Evolutionary conservation across 2,797 vertebrate genomes (phyloP).

Genomic region (Monodelphis domestica): DNA sequence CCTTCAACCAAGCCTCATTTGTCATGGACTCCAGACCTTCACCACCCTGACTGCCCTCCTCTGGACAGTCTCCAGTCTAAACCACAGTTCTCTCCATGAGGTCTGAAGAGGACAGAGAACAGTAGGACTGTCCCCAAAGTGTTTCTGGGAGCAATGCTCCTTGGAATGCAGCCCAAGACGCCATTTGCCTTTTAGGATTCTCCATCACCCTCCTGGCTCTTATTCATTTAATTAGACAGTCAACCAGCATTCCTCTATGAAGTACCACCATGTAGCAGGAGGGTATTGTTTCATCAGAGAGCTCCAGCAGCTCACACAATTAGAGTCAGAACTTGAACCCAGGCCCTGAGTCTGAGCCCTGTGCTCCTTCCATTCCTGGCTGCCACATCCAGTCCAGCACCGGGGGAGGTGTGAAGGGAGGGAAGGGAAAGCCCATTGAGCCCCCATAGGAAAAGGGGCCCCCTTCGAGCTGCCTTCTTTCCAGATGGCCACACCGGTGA

Average conservation of each 20-base stretch:
- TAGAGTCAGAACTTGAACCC: background rate
- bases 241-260: background rate
- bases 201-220: background rate
- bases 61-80: no score
- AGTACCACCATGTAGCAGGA: background rate
- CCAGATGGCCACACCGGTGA: constrained; percentile 82
- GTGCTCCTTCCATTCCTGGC: no score
- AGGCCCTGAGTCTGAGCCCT: background rate
- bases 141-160: background rate
- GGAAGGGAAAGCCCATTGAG: background rate
- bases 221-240: no score
- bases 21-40: background rate
- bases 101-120: background rate
- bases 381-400: background rate
- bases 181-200: background rate
- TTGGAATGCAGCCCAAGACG: background rate
- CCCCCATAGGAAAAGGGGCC: background rate
- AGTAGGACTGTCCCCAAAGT: background rate
- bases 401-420: background rate
- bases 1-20: background rate
- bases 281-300: background rate
- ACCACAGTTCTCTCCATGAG: background rate
- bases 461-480: constrained; percentile 39
- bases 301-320: background rate
- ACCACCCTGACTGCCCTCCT: background rate